phyloP scores from a whole-genome alignment of 1,140 invertebrate genomes.

The Popillia japonica region DNA sequence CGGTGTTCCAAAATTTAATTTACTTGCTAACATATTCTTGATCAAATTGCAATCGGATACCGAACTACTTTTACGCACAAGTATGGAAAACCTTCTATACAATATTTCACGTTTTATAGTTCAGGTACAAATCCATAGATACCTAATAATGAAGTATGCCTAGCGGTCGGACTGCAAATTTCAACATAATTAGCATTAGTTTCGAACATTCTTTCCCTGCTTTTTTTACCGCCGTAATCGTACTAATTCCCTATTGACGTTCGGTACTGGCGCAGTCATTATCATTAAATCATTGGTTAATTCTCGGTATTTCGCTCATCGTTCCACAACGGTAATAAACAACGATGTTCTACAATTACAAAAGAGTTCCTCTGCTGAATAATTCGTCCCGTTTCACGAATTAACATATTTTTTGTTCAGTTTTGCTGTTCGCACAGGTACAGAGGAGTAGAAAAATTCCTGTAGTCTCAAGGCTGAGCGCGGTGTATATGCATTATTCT shows the following conservation, averaged over 20 bases:
- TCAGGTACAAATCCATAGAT: too few species aligned
- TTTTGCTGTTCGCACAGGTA: slow-evolving; percentile 47
- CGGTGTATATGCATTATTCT: slow-evolving; percentile 23
- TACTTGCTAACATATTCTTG: too few species aligned
- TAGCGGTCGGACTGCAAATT: slow-evolving; percentile 7
- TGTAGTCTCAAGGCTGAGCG: slow-evolving; percentile 49
- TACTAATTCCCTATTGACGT: background rate
- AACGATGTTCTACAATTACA: slow-evolving; percentile 41
- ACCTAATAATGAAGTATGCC: background rate
- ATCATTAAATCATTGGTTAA: slow-evolving; percentile 36
- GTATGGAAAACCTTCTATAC: too few species aligned
- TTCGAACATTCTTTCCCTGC: slow-evolving; percentile 18
- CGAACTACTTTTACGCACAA: too few species aligned
- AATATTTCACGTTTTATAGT: too few species aligned
- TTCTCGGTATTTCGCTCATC: slow-evolving; percentile 40
- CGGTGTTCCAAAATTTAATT: too few species aligned
- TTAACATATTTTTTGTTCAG: slow-evolving; percentile 51
- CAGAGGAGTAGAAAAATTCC: slow-evolving; percentile 47
- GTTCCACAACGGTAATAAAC: slow-evolving; percentile 41
- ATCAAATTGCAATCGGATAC: too few species aligned
- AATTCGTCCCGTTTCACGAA: slow-evolving; percentile 49
- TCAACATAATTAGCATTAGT: slow-evolving; percentile 3
- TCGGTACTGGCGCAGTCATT: slow-evolving; percentile 23
- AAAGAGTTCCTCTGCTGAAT: slow-evolving; percentile 46
- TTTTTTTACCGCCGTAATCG: slow-evolving; percentile 5